These are phyloP conservation scores for Loripinus fragilis DNA, from an alignment of 2,888 invertebrate species.

Conservation along the genomic window DNA sequence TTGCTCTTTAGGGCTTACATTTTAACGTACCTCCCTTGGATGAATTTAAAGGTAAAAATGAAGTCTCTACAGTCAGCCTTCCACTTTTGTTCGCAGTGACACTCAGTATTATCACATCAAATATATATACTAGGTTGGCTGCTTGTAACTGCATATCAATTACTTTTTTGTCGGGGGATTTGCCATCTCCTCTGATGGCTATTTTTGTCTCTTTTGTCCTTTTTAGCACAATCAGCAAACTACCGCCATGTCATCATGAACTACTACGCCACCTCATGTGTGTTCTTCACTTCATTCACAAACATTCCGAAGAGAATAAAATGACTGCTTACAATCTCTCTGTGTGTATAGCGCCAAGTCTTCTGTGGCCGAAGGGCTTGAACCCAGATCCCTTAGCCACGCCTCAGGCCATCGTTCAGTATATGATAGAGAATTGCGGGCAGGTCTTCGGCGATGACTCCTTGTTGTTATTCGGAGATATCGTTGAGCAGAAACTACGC, in stretches of 20 bases:
- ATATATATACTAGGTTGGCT: too few species aligned
- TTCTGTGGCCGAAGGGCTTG: conserved; percentile 66
- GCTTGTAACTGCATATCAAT: too few species aligned
- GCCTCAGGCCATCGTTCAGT: conserved; percentile 86
- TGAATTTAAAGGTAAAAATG: too few species aligned
- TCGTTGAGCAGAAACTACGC: conserved; percentile 78
- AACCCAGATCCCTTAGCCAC: conserved; percentile 58
- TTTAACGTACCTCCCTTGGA: too few species aligned
- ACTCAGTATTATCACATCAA: too few species aligned
- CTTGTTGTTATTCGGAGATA: conserved; percentile 89
- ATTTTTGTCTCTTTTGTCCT: too few species aligned
- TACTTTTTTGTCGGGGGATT: too few species aligned
- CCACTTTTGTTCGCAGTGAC: too few species aligned
- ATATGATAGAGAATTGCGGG: conserved; percentile 91
- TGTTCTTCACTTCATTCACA: conserved; percentile 91
- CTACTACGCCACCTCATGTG: conserved; percentile 92
- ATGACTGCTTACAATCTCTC: conserved; percentile 95
- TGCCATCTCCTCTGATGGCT: too few species aligned
- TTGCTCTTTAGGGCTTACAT: too few species aligned
- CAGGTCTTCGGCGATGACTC: conserved; percentile 91
- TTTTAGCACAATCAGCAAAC: conserved; percentile 84
- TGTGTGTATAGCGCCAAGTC: conserved; percentile 92
- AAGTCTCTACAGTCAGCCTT: too few species aligned
- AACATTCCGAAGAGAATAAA: conserved; percentile 89
- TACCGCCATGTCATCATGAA: conserved; percentile 91